Conservation (phyloP, 2,888 invertebrate species). For the Trachelus iudaicus region DNA sequence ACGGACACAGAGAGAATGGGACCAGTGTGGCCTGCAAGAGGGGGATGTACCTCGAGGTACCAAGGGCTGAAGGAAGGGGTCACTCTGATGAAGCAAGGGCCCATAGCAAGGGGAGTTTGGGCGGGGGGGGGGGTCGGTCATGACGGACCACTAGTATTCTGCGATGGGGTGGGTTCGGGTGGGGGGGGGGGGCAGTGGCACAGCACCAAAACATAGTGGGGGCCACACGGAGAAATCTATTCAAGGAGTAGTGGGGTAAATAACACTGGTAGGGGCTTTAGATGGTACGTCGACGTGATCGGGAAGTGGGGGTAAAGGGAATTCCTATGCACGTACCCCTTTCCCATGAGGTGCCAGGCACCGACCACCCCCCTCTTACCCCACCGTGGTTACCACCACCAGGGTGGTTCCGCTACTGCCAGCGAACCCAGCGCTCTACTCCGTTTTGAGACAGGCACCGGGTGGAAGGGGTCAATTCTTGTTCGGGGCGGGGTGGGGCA, state of each 20-base stretch:
- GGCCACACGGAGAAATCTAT: slow-evolving; percentile 7
- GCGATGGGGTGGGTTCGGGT: no score
- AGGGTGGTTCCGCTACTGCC: neutral
- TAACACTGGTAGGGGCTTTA: slow-evolving; percentile 12
- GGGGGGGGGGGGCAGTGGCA: slow-evolving; percentile 15
- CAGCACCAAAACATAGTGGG: slow-evolving; percentile 14
- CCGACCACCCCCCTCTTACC: slow-evolving; percentile 6
- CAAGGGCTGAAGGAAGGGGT: slow-evolving; percentile 7
- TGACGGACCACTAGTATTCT: neutral
- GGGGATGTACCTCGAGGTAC: slow-evolving; percentile 13
- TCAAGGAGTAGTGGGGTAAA: slow-evolving; percentile 7
- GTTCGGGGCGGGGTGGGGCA: neutral
- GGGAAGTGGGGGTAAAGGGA: slow-evolving; percentile 36
- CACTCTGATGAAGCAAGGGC: slow-evolving; percentile 6
- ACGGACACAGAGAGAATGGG: slow-evolving; percentile 9
- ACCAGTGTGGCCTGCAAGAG: slow-evolving; percentile 8
- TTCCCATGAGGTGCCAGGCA: neutral
- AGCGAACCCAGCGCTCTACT: slow-evolving; percentile 22
- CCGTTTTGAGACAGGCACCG: slow-evolving; percentile 42
- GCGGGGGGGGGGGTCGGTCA: slow-evolving; percentile 20
- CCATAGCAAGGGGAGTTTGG: slow-evolving; percentile 3
- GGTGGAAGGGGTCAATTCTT: slow-evolving; percentile 31
- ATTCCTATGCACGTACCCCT: slow-evolving; percentile 49
- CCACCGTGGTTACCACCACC: neutral
- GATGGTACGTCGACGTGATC: slow-evolving; percentile 7